These are phyloP conservation scores for Sepiola atlantica DNA, from an alignment of 2,888 invertebrate species.

Conservation along the genomic window DNA sequence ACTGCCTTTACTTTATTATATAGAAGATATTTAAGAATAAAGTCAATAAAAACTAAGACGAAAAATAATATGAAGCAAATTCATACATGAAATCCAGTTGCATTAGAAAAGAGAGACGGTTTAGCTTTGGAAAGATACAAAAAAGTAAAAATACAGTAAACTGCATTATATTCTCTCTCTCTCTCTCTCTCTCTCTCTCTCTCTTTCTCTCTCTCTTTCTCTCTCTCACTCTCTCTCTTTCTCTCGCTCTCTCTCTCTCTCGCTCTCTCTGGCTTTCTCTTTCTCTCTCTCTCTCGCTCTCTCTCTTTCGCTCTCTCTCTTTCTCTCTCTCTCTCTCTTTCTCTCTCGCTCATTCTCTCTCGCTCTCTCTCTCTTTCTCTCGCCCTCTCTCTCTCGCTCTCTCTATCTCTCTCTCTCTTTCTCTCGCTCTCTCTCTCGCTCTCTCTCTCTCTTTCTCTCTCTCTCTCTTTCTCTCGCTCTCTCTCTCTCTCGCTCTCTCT, in stretches of 20 bases:
- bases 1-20: too few species aligned
- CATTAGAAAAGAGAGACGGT: too few species aligned
- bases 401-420: neutral
- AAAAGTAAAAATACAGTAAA: too few species aligned
- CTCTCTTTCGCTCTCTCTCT: too few species aligned
- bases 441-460: neutral
- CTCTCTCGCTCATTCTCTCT: too few species aligned
- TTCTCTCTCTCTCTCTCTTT: too few species aligned
- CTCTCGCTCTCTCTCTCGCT: neutral
- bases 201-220: neutral
- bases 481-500: neutral
- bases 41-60: too few species aligned
- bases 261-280: neutral
- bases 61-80: too few species aligned
- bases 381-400: too few species aligned
- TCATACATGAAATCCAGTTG: too few species aligned
- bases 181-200: neutral
- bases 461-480: neutral
- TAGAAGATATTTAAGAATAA: too few species aligned
- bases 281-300: neutral
- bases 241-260: neutral
- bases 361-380: neutral
- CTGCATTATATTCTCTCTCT: neutral
- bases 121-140: too few species aligned
- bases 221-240: neutral